Evolutionary conservation across 2,888 invertebrate species (phyloP).

Genomic region (Harmothoe impar): DNA sequence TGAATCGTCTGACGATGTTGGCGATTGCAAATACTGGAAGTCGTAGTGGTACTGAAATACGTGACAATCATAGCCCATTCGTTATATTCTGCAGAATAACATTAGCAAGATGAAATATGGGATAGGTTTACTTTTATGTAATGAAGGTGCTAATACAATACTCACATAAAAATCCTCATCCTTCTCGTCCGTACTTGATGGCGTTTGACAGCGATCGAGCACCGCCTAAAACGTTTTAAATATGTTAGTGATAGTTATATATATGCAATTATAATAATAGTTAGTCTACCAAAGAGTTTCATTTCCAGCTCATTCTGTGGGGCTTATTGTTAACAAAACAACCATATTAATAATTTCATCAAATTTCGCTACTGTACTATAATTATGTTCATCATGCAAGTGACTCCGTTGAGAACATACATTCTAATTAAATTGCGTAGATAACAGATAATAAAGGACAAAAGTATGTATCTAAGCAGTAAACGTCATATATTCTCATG

Average conservation of each 20-base stretch:
- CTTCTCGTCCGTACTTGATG: slow-evolving; percentile 75
- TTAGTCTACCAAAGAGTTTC: too few species aligned
- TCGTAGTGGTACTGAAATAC: slow-evolving; percentile 79
- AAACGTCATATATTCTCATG: too few species aligned
- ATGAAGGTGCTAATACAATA: not conserved
- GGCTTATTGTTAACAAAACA: too few species aligned
- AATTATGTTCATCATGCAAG: too few species aligned
- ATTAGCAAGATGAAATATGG: not conserved
- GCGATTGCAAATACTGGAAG: slow-evolving; percentile 79
- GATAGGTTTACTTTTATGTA: not conserved
- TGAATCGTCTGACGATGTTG: slow-evolving; percentile 70
- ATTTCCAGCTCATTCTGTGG: too few species aligned
- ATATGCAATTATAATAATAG: too few species aligned
- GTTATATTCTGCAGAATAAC: not conserved
- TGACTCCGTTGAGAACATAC: too few species aligned
- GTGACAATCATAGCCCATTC: not conserved
- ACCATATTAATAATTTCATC: too few species aligned
- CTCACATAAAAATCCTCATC: slow-evolving; percentile 77
- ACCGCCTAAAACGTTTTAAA: slow-evolving; percentile 75
- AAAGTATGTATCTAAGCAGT: too few species aligned
- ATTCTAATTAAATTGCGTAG: too few species aligned
- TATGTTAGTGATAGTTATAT: not conserved
- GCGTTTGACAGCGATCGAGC: slow-evolving; percentile 77
- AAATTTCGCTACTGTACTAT: too few species aligned
- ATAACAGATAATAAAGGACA: too few species aligned